phyloP scores from a whole-genome alignment of 2,888 invertebrate genomes.

The Oxytorus armatus region DNA sequence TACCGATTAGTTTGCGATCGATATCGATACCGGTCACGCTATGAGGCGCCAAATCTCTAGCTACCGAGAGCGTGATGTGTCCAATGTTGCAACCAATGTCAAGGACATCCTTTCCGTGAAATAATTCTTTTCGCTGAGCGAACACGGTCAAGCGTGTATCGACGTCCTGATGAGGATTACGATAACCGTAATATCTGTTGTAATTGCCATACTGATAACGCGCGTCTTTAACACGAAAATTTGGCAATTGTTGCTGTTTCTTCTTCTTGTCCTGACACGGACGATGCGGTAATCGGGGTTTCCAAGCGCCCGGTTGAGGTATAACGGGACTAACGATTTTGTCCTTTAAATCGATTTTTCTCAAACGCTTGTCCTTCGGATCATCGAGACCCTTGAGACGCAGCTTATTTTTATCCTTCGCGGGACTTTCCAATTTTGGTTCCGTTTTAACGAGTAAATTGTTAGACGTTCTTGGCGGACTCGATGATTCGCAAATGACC shows the following conservation, averaged over 20 bases:
- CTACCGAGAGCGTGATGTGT: slow-evolving; percentile 96
- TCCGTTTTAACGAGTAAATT: slow-evolving; percentile 61
- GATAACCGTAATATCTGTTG: slow-evolving; percentile 97
- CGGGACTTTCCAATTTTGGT: slow-evolving; percentile 72
- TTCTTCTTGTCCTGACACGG: slow-evolving; percentile 84
- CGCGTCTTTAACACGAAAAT: slow-evolving; percentile 91
- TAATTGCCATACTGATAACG: slow-evolving; percentile 98
- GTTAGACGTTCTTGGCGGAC: slow-evolving; percentile 23
- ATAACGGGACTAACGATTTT: slow-evolving; percentile 97
- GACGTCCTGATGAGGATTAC: slow-evolving; percentile 92
- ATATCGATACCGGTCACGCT: slow-evolving; percentile 98
- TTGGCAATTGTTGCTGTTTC: slow-evolving; percentile 85
- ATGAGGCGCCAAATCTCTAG: slow-evolving; percentile 93
- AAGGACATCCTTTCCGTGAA: slow-evolving; percentile 95
- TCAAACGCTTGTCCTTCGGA: slow-evolving; percentile 82
- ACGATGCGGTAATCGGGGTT: slow-evolving; percentile 86
- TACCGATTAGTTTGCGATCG: slow-evolving; percentile 93
- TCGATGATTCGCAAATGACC: not conserved
- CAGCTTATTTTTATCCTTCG: slow-evolving; percentile 79
- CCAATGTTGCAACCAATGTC: slow-evolving; percentile 99
- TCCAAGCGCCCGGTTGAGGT: slow-evolving; percentile 95
- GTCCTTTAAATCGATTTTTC: slow-evolving; percentile 91
- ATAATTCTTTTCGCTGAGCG: slow-evolving; percentile 91
- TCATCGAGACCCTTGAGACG: slow-evolving; percentile 81
- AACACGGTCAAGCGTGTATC: slow-evolving; percentile 95